phyloP scores from a whole-genome alignment of 2,888 invertebrate species.

The Nomada goodeniana region DNA sequence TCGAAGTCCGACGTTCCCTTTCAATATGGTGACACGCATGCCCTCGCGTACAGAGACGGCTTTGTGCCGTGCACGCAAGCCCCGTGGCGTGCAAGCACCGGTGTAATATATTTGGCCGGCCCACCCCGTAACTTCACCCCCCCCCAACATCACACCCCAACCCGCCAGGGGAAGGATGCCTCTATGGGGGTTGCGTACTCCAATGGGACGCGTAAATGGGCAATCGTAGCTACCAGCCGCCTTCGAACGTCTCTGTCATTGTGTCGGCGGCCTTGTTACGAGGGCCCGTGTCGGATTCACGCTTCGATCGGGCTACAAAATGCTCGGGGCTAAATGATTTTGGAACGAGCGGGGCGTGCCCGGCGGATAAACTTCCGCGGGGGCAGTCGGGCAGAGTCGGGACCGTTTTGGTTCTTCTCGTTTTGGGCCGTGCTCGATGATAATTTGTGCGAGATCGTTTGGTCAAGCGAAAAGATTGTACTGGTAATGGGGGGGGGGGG shows the following conservation, averaged over 20 bases:
- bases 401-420: slow-evolving; percentile 6
- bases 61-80: slow-evolving; percentile 42
- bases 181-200: slow-evolving; percentile 33
- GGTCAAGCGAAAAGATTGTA: background rate
- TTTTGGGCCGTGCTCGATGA: background rate
- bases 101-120: slow-evolving; percentile 35
- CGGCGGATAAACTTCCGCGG: slow-evolving; percentile 63
- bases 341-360: slow-evolving; percentile 76
- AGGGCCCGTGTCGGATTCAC: slow-evolving; percentile 63
- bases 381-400: slow-evolving; percentile 6
- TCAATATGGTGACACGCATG: slow-evolving; percentile 60
- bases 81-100: slow-evolving; percentile 22
- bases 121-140: slow-evolving; percentile 55
- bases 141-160: slow-evolving; percentile 19
- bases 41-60: slow-evolving; percentile 36
- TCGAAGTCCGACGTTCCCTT: slow-evolving; percentile 50
- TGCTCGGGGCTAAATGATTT: slow-evolving; percentile 63
- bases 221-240: slow-evolving; percentile 58
- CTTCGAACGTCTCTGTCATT: slow-evolving; percentile 62
- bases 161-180: slow-evolving; percentile 2
- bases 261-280: slow-evolving; percentile 76
- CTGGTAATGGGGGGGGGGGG: background rate
- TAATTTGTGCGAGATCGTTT: background rate
- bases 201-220: slow-evolving; percentile 63
- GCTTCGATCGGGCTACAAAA: slow-evolving; percentile 30